These are phyloP conservation scores for Cladorhizidae sp. DNA, from an alignment of 37 sponge, comb jelly and placozoan species.

Conservation along the genomic window DNA sequence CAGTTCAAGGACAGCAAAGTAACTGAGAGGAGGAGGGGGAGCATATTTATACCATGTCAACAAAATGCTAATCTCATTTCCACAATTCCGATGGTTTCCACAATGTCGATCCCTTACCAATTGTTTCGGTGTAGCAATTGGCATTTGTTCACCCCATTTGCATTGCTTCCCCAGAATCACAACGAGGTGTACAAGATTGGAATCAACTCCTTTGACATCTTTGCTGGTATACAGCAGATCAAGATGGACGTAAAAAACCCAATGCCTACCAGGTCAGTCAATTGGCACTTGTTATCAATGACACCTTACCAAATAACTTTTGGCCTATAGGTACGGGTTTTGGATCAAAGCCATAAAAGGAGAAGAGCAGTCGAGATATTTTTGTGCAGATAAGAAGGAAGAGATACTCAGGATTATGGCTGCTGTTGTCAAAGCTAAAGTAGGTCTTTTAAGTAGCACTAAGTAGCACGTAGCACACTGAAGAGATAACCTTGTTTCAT, in stretches of 20 bases:
- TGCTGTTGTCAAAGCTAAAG: constrained; percentile 71
- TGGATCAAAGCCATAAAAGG: constrained; percentile 61
- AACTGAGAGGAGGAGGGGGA: no score
- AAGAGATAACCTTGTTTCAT: neutral
- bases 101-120: neutral
- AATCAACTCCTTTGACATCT: constrained; percentile 64
- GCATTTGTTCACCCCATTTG: neutral
- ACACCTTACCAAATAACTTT: neutral
- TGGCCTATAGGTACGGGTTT: constrained; percentile 37
- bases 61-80: neutral
- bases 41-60: neutral
- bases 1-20: constrained; percentile 80
- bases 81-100: no score
- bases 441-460: neutral
- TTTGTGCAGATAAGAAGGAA: constrained; percentile 84
- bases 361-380: constrained; percentile 53
- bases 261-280: constrained; percentile 57
- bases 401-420: constrained; percentile 65
- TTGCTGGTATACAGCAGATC: constrained; percentile 65
- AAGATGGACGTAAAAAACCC: constrained; percentile 70
- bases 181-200: constrained; percentile 33
- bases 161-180: constrained; percentile 27
- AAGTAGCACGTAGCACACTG: neutral
- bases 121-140: neutral
- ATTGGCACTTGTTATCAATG: neutral